phyloP scores from a whole-genome alignment of 2,797 vertebrate species.

The Oreonectes daqikongensis region DNA sequence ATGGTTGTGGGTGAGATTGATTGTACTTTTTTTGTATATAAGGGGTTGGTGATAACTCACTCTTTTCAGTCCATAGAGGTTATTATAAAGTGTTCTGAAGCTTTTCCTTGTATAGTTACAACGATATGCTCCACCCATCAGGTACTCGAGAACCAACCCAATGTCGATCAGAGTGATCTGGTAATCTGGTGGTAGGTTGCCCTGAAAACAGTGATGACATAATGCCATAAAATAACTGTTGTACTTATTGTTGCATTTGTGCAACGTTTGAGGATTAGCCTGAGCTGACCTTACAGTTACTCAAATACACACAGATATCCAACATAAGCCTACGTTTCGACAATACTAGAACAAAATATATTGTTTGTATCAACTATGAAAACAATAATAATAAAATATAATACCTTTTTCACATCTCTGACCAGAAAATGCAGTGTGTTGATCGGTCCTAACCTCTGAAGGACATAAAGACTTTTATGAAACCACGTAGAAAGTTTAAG shows the following conservation, averaged over 20 bases:
- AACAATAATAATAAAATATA: not conserved
- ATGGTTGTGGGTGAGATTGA: no score
- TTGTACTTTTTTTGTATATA: not conserved
- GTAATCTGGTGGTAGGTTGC: slow-evolving; percentile 97
- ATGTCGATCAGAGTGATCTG: slow-evolving; percentile 98
- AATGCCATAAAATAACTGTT: not conserved
- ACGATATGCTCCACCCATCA: slow-evolving; percentile 97
- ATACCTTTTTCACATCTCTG: slow-evolving; percentile 91
- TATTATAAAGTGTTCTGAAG: slow-evolving; percentile 96
- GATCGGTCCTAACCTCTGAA: slow-evolving; percentile 86
- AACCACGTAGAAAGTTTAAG: slow-evolving; percentile 11
- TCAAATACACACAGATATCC: not conserved
- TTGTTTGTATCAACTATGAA: no score
- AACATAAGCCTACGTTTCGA: no score
- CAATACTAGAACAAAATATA: no score
- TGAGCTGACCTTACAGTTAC: not conserved
- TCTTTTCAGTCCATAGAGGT: slow-evolving; percentile 94
- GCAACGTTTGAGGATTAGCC: not conserved
- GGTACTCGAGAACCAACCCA: slow-evolving; percentile 92
- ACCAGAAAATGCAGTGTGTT: slow-evolving; percentile 92
- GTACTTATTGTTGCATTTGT: not conserved
- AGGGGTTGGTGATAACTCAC: slow-evolving; percentile 68
- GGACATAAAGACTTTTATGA: not conserved
- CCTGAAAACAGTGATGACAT: slow-evolving; percentile 72
- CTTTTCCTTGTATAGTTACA: slow-evolving; percentile 95